These are phyloP conservation scores for Lasioglossum morio DNA, from an alignment of 2,888 invertebrate genomes.

Conservation along the genomic window DNA sequence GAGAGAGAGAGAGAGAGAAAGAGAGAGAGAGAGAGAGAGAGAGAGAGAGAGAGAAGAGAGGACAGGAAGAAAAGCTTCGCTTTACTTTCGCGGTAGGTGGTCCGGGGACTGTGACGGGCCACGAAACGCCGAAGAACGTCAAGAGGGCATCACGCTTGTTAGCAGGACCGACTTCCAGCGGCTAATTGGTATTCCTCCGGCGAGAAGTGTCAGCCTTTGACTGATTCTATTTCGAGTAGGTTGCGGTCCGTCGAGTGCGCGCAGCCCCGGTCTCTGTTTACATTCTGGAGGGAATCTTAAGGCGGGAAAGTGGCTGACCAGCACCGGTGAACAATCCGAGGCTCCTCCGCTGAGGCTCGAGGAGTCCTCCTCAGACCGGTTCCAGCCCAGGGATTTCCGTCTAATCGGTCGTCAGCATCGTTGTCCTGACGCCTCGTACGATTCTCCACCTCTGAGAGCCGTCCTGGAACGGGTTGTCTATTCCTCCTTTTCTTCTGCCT, in stretches of 20 bases:
- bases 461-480: constrained; percentile 14
- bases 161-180: constrained; percentile 54
- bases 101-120: constrained; percentile 35
- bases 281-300: constrained; percentile 58
- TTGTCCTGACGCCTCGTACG: constrained; percentile 41
- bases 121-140: constrained; percentile 55
- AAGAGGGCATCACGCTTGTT: constrained; percentile 65
- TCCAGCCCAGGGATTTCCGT: constrained; percentile 49
- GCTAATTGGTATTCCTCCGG: constrained; percentile 68
- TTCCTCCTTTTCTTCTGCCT: neutral
- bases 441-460: constrained; percentile 5
- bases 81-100: constrained; percentile 61
- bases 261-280: constrained; percentile 51
- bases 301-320: constrained; percentile 57
- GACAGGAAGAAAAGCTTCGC: constrained; percentile 3
- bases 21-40: neutral
- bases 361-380: constrained; percentile 55
- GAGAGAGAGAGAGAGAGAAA: neutral
- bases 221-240: constrained; percentile 65
- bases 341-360: constrained; percentile 27
- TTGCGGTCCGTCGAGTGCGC: constrained; percentile 30
- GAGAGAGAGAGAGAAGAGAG: neutral
- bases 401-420: constrained; percentile 55
- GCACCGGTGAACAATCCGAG: constrained; percentile 44
- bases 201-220: constrained; percentile 66